Percentiles rank a stretch among this genome's conserved stretches.
These are phyloP conservation scores for Drosophila neonasuta DNA, from an alignment of 2,888 invertebrate species.

Conservation along the genomic window DNA sequence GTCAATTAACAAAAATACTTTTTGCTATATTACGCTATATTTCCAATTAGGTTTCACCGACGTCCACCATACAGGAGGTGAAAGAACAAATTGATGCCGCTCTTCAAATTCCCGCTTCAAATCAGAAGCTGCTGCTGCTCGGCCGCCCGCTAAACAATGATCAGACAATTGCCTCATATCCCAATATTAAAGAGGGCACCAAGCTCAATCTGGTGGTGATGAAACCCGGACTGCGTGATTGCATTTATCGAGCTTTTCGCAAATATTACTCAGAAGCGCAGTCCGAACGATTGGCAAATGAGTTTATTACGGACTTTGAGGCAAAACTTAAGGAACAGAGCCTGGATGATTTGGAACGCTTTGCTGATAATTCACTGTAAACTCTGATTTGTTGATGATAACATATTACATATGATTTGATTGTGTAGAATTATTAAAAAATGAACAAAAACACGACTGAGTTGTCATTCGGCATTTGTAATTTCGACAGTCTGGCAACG, in stretches of 20 bases:
- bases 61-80: slow-evolving; percentile 86
- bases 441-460: slow-evolving; percentile 31
- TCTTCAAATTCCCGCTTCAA: slow-evolving; percentile 86
- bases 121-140: slow-evolving; percentile 88
- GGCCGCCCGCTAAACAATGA: slow-evolving; percentile 89
- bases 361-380: slow-evolving; percentile 70
- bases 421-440: slow-evolving; percentile 23
- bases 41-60: slow-evolving; percentile 83
- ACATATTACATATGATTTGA: slow-evolving; percentile 18
- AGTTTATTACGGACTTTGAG: slow-evolving; percentile 81
- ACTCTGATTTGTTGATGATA: slow-evolving; percentile 20
- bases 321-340: slow-evolving; percentile 78
- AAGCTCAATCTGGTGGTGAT: slow-evolving; percentile 88
- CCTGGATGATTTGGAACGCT: slow-evolving; percentile 80
- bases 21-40: not conserved
- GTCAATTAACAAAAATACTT: too few relatives aligned
- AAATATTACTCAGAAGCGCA: slow-evolving; percentile 86
- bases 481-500: slow-evolving; percentile 48
- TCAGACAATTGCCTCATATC: slow-evolving; percentile 87
- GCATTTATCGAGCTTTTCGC: slow-evolving; percentile 80
- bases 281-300: slow-evolving; percentile 82
- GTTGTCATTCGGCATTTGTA: slow-evolving; percentile 17
- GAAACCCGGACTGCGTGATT: slow-evolving; percentile 86
- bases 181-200: slow-evolving; percentile 88
- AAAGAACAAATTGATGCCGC: slow-evolving; percentile 86